These are phyloP conservation scores for Scaptomyza parva DNA, from an alignment of 2,888 invertebrate species.

Conservation along the genomic window DNA sequence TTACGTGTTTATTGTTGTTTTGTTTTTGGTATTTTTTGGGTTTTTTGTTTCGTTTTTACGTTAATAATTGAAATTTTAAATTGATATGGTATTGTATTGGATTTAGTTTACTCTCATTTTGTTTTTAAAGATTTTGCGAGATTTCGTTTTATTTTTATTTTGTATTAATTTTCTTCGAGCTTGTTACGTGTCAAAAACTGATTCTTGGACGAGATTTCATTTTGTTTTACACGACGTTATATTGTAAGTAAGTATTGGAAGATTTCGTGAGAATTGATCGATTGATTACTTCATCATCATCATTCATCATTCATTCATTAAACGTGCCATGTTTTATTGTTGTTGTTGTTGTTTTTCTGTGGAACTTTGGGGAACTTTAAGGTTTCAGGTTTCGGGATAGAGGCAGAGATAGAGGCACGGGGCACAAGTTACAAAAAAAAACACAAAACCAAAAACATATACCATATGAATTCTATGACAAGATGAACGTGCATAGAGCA, in stretches of 20 bases:
- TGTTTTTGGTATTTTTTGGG: constrained; percentile 17
- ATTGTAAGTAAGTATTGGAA: constrained; percentile 35
- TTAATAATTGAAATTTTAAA: constrained; percentile 26
- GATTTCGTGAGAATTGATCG: constrained; percentile 12
- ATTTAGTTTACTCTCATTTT: constrained; percentile 21
- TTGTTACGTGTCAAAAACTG: constrained; percentile 24
- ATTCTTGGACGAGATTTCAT: constrained; percentile 1
- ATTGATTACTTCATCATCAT: constrained; percentile 28
- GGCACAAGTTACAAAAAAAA: constrained; percentile 16
- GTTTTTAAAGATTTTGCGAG: constrained; percentile 34
- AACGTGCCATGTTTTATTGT: constrained; percentile 72
- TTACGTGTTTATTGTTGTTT: constrained; percentile 24
- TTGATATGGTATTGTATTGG: constrained; percentile 21
- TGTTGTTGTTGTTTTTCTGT: constrained; percentile 6
- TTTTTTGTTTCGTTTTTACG: constrained; percentile 49
- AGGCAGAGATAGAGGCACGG: too few species aligned
- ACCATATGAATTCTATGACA: constrained; percentile 19
- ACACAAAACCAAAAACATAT: constrained; percentile 6
- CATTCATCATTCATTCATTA: constrained; percentile 35
- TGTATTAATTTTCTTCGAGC: constrained; percentile 20
- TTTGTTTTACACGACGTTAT: constrained; percentile 35
- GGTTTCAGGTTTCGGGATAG: constrained; percentile 19
- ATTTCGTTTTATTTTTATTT: constrained; percentile 19
- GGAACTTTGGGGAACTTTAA: neutral
- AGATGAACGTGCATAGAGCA: constrained; percentile 6